Evolutionary conservation across 2,888 invertebrate species (phyloP).

Genomic region (Lasius platythorax): DNA sequence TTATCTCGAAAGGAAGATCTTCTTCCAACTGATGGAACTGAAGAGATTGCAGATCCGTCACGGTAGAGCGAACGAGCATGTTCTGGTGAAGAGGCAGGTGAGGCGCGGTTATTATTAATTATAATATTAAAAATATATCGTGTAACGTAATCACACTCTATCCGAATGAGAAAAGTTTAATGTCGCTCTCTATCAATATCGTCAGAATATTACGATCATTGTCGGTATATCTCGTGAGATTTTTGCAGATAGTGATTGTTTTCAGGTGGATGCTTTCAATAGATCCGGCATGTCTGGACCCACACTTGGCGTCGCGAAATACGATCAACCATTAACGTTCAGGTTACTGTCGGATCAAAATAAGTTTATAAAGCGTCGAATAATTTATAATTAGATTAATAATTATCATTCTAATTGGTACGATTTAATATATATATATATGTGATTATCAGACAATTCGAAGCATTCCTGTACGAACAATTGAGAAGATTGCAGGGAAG

Average conservation of each 20-base stretch:
- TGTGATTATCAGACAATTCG: conserved; percentile 88
- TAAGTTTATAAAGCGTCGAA: background rate
- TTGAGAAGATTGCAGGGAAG: conserved; percentile 92
- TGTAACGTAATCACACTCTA: background rate
- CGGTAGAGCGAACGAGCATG: conserved; percentile 94
- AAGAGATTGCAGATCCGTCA: conserved; percentile 97
- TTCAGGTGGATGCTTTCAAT: conserved; percentile 83
- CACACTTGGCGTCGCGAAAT: conserved; percentile 83
- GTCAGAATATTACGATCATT: background rate
- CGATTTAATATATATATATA: background rate
- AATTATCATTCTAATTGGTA: background rate
- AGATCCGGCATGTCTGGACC: conserved; percentile 84
- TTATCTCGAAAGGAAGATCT: conserved; percentile 96
- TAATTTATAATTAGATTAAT: background rate
- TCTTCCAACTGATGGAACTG: conserved; percentile 96
- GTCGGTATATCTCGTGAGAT: background rate
- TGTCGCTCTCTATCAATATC: background rate
- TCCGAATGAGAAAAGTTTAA: background rate
- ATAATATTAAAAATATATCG: background rate
- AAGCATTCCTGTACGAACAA: conserved; percentile 95
- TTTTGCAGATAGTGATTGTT: conserved; percentile 11
- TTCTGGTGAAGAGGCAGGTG: conserved; percentile 94
- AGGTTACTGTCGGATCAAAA: conserved; percentile 72
- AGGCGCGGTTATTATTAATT: background rate
- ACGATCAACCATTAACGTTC: conserved; percentile 83